phyloP scores from a whole-genome alignment of 1,140 invertebrate species.

The Daktulosphaira vitifoliae region DNA sequence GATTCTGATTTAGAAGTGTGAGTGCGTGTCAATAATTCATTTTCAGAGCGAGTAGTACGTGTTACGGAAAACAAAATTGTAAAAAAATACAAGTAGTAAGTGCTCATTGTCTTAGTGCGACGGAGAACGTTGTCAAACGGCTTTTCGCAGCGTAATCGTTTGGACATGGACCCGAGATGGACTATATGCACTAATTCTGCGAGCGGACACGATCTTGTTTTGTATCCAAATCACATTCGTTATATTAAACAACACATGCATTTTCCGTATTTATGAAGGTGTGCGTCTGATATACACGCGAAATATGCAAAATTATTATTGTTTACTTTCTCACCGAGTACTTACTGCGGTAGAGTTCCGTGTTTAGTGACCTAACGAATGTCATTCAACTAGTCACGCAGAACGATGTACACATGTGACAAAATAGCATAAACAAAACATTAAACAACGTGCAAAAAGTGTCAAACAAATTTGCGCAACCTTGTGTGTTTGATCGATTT shows the following conservation, averaged over 20 bases:
- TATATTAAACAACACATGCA: too few relatives aligned
- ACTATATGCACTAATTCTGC: neutral
- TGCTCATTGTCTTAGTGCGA: neutral
- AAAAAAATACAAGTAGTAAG: conserved; percentile 8
- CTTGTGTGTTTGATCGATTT: too few relatives aligned
- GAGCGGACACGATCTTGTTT: conserved; percentile 7
- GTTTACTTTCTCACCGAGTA: neutral
- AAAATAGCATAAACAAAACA: too few relatives aligned
- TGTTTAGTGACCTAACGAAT: neutral
- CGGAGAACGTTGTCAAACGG: neutral
- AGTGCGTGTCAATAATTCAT: neutral
- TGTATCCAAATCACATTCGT: neutral
- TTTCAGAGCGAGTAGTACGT: conserved; percentile 9
- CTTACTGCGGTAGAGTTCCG: conserved; percentile 4
- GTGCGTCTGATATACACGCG: neutral
- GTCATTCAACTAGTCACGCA: too few relatives aligned
- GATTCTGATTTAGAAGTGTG: neutral
- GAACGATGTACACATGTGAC: too few relatives aligned
- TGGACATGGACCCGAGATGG: neutral
- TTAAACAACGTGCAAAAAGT: too few relatives aligned
- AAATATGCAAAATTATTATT: neutral
- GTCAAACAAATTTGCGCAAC: too few relatives aligned
- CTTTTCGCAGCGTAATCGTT: neutral
- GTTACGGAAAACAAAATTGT: conserved; percentile 1
- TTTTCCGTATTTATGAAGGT: conserved; percentile 20